phyloP scores from a whole-genome alignment of 2,888 invertebrate species.

The Ferrisia virgata region DNA sequence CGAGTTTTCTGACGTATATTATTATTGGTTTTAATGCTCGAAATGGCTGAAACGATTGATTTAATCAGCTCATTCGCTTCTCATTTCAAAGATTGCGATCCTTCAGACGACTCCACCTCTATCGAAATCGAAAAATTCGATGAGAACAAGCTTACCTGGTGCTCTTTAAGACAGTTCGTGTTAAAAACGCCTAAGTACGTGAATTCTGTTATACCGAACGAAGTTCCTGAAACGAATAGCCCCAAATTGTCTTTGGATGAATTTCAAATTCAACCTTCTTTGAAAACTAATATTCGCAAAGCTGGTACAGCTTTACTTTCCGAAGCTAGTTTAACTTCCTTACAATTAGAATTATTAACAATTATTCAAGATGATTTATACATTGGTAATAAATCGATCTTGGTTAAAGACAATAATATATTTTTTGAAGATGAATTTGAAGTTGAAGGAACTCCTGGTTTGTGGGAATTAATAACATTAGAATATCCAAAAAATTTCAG shows the following conservation, averaged over 20 bases:
- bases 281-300: conserved; percentile 59
- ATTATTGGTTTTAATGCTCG: neutral
- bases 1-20: no score
- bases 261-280: conserved; percentile 65
- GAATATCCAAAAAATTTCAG: no score
- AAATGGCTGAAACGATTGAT: neutral
- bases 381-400: no score
- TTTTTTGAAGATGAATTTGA: no score
- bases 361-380: no score
- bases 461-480: no score
- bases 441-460: no score
- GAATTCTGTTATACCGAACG: neutral
- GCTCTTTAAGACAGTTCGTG: conserved; percentile 53
- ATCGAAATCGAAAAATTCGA: neutral
- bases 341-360: conserved; percentile 75
- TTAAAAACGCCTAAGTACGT: conserved; percentile 60
- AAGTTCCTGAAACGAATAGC: conserved; percentile 53
- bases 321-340: conserved; percentile 58
- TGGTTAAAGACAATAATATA: no score
- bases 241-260: conserved; percentile 57
- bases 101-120: neutral
- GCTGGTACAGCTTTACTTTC: conserved; percentile 48
- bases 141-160: neutral
- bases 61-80: neutral
- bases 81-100: neutral